These are phyloP conservation scores for Corythornis cristatus DNA, from an alignment of 2,113 vertebrate species.

Conservation along the genomic window DNA sequence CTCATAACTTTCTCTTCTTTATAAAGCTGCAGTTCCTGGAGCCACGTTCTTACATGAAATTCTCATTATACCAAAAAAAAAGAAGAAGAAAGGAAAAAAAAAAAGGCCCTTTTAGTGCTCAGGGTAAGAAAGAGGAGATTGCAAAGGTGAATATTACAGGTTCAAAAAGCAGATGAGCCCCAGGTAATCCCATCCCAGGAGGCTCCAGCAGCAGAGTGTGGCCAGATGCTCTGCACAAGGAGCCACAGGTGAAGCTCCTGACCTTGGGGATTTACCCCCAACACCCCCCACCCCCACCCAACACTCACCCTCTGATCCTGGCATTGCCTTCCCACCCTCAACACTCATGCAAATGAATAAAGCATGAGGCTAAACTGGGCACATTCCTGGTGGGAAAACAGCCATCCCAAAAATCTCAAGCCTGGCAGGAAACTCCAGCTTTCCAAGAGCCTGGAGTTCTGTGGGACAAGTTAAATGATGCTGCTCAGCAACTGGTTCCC, in stretches of 20 bases:
- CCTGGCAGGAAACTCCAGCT: constrained; percentile 56
- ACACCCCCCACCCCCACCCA: neutral
- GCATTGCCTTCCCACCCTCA: neutral
- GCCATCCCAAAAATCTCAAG: constrained; percentile 23
- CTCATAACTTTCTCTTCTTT: constrained; percentile 8
- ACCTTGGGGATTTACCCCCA: neutral
- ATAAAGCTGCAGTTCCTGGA: neutral
- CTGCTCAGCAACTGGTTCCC: constrained; percentile 66
- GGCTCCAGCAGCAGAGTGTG: fast-evolving
- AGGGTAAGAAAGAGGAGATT: neutral
- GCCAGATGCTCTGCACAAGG: neutral
- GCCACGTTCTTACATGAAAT: neutral
- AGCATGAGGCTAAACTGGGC: constrained; percentile 46
- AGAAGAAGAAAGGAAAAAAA: too few species aligned
- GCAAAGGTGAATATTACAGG: neutral
- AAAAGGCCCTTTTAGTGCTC: neutral
- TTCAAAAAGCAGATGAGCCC: neutral
- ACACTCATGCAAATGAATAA: constrained; percentile 7
- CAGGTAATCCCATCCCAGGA: neutral
- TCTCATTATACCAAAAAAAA: neutral
- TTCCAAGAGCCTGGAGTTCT: constrained; percentile 46
- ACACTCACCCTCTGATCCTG: neutral
- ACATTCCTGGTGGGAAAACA: constrained; percentile 57
- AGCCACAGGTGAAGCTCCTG: neutral
- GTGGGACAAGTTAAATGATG: constrained; percentile 47